Base-by-base conservation (phyloP, 2,888 invertebrate genomes). In the Mylabris sibirica region DNA sequence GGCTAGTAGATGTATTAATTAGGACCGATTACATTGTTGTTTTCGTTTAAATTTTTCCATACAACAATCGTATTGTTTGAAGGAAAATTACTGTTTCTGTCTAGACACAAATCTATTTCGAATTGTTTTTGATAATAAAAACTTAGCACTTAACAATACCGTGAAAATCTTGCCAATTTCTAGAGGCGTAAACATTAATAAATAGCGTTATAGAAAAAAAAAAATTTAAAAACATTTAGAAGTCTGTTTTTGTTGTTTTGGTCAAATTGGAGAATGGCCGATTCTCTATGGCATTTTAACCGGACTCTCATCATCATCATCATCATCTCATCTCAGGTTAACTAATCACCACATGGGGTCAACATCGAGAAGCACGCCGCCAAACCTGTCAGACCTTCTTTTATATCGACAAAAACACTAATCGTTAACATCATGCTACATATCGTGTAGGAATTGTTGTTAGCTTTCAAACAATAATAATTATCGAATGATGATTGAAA, bases 281-380 rank as follows among this genome's bases (percentile, higher is more conserved):
- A 49, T 49, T 70, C 65, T 70, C 68, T 64, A 70, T 57, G 70
- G 70, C 64, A 61, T 68, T 70, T 68, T 66, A 35, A 70, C 70
- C 70, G 60, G 20, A 70, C 66, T 70, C n/a, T n/a, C n/a, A n/a
- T n/a, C n/a, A n/a, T n/a, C n/a, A n/a, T n/a, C n/a, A n/a, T n/a
- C 70, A 70, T 70, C 59, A 30, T 30, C 30, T 30, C 4, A 4
- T 53, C 60, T 59, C 60, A 62, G 68, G 71, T 71, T 69, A 72
- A 72, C 69, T 65, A 72, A 72, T 72, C 70, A 60, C 72, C 63
- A 34, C 66, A 72, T 72, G 72, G 72, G 70, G 72, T 72, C 70
- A 72, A 49, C 41, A 59, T 49, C 44, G 49, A 49, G 49, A 63
- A 65, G 60, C 66, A 64, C 65, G 66, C 63, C 67, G 66, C 63